Evolutionary conservation across 2,113 vertebrate genomes (phyloP), one percentile per base, ranked within the genome.

Genomic region (Tachysurus fulvidraco): DNA sequence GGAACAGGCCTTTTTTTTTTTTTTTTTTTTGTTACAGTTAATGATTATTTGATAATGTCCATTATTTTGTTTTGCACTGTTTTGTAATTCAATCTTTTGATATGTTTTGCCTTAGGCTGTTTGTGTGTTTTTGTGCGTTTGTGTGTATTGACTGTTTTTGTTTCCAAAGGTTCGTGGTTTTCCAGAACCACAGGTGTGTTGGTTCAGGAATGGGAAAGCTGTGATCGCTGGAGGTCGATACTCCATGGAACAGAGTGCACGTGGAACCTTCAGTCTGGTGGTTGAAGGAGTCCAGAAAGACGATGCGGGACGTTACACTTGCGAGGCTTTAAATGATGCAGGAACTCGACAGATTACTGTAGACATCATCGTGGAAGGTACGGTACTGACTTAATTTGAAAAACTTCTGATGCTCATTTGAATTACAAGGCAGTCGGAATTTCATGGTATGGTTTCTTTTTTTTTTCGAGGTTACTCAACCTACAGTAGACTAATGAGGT

Each of bases 361-460:
- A 93, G 97, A 98, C 87, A 94, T 98, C 86, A 96, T 95, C 0
- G 95, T 97, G 62, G 95, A 97, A 95, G 97, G 97, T 97, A 91
- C 28, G 14, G 44, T 44, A n/a, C 54, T 4, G 9, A 11, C 19
- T 78, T 59, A 0, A 81, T 25, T 65, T 54, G 3, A 23, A 67
- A 54, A 30, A 60, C 0, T 23, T 79, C 12, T n/a, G 5, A n/a
- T 74, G 10, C 6, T 9, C 41, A 30, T 30, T n/a, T 8, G 50
- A 17, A 13, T 76, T 50, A 5, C 6, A 73, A 23, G 7, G 36
- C 69, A 73, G 36, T 73, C 19, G 36, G 8, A 23, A 44, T 73
- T 28, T 19, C 41, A 46, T 50, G 5, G 11, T 44, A 25, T 50
- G 25, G 25, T 46, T 12, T 74, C 12, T 5, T 44, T 7, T 10